Base-by-base conservation (phyloP, 2,888 invertebrate genomes). In the Spilosoma lubricipeda region DNA sequence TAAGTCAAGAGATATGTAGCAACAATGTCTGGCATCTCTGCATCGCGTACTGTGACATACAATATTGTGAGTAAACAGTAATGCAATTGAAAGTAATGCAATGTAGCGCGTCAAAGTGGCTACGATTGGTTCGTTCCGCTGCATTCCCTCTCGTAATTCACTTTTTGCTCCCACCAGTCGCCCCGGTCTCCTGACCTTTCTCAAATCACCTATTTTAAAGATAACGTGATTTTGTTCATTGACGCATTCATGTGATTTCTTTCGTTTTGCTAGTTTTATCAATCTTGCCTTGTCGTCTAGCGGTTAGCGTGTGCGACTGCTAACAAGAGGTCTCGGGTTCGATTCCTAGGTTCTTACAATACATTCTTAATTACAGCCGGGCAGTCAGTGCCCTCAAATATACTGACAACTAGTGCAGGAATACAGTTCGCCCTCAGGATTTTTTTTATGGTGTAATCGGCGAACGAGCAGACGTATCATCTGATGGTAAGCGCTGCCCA, bases 61-160 rank as follows among this genome's bases (percentile, higher is more conserved):
- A 66, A 65, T 65, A 36, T 45, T 68, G 52, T 8, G n/a, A 36
- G 65, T 45, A 56, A 56, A 69, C 69, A 63, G 64, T 71, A 71
- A 72, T 65, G 63, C 70, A 77, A 75, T 75, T 39, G 72, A 52
- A 68, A 67, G 67, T 74, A 77, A 76, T 73, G 66, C 67, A 77
- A 76, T 78, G 69, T 36, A 13, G 42, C 23, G 71, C 27, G 69
- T 73, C 39, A 59, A 27, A 65, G 74, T 52, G 75, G 18, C 52
- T 42, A 48, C 64, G 52, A 74, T 74, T 64, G 72, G 67, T 74
- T 72, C 63, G 68, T 71, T 74, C 69, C 69, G 70, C 27, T 71
- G 52, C 75, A 67, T 65, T 66, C n/a, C 42, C 56, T 36, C 23
- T 65, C 76, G 45, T 73, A 73, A 75, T 81, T 78, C 79, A 73